Conservation (phyloP, 2,888 invertebrate genomes). For the Oligia strigilis region DNA sequence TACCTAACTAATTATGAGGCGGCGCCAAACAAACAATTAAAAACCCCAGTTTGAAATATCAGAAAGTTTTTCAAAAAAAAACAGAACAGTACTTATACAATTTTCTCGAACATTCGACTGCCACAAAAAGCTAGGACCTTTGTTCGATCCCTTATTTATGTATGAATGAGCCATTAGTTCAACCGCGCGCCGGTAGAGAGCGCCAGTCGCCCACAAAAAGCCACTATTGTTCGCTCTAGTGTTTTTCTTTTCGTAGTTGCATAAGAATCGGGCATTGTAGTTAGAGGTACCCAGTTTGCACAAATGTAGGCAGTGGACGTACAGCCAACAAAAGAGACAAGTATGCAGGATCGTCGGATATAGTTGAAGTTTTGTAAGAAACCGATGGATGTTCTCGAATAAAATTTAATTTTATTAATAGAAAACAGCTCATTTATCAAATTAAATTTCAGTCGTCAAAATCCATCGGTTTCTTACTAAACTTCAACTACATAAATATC, state of each 20-base stretch:
- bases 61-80: slow-evolving; percentile 2
- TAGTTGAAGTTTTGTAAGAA: no score
- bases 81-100: slow-evolving; percentile 15
- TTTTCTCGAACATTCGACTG: slow-evolving; percentile 53
- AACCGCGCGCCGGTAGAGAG: slow-evolving; percentile 56
- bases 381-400: no score
- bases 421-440: no score
- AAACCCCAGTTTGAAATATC: not conserved
- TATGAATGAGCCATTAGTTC: slow-evolving; percentile 70
- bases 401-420: no score
- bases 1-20: not conserved
- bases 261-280: slow-evolving; percentile 48
- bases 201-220: slow-evolving; percentile 61
- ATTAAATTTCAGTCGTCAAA: no score
- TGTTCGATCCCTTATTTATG: slow-evolving; percentile 70
- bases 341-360: no score
- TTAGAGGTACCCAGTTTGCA: not conserved
- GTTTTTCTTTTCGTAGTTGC: slow-evolving; percentile 61
- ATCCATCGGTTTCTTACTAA: no score
- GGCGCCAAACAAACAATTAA: not conserved
- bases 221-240: slow-evolving; percentile 62
- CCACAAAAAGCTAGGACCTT: slow-evolving; percentile 57
- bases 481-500: no score
- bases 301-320: not conserved
- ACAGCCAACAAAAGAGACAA: not conserved